Conservation (phyloP, 2,888 invertebrate species). For the Lasioglossum vierecki region DNA sequence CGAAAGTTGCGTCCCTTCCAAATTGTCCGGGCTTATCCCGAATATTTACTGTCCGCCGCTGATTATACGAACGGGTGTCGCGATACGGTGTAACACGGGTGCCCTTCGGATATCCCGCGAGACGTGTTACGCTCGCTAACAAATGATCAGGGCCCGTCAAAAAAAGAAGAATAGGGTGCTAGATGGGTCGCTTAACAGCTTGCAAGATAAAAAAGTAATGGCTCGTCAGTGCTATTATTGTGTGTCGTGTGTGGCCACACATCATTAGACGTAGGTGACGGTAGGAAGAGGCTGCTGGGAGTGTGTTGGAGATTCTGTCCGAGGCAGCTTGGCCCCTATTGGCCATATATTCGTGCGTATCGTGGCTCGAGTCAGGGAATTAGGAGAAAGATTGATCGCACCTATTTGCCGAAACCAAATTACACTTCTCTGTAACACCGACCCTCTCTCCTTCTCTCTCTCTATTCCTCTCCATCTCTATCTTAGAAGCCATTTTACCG, state of each 20-base stretch:
- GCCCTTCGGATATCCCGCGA: neutral
- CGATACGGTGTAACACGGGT: constrained; percentile 21
- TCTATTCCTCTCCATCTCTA: constrained; percentile 42
- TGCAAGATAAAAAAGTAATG: constrained; percentile 69
- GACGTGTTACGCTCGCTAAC: constrained; percentile 32
- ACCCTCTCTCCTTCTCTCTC: constrained; percentile 19
- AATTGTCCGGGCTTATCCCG: constrained; percentile 49
- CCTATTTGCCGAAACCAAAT: constrained; percentile 73
- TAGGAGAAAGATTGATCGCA: constrained; percentile 71
- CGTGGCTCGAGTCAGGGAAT: constrained; percentile 62
- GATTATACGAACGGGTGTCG: constrained; percentile 22
- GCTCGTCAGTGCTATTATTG: constrained; percentile 66
- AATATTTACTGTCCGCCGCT: constrained; percentile 35
- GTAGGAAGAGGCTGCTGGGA: neutral
- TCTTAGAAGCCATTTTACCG: constrained; percentile 57
- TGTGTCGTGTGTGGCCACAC: constrained; percentile 63
- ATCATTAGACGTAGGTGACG: constrained; percentile 49
- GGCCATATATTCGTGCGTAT: constrained; percentile 67
- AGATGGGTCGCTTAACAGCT: constrained; percentile 61
- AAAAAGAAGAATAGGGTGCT: constrained; percentile 47
- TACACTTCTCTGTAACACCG: constrained; percentile 60
- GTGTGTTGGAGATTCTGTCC: neutral
- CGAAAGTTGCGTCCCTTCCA: constrained; percentile 20
- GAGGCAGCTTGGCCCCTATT: constrained; percentile 14
- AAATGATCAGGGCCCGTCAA: constrained; percentile 63